Percentiles rank a stretch among this genome's conserved stretches.
Conservation (phyloP, 2,113 vertebrate genomes). For the Plecotus auritus region DNA sequence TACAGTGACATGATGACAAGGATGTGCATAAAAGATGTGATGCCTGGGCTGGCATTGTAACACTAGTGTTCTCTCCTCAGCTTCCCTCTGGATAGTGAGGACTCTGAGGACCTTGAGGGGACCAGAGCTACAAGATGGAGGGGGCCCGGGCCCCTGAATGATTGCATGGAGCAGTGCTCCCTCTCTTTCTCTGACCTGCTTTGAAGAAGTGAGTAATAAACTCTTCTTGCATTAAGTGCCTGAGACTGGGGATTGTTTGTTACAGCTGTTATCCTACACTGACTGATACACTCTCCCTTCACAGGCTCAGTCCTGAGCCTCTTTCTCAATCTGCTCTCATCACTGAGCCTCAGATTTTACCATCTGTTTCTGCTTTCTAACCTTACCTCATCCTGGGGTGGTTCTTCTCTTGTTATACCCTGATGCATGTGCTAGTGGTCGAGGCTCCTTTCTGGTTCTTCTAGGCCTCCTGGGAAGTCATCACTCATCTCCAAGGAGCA, state of each 20-base stretch:
- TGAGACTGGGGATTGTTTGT: not conserved
- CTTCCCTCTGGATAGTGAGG: not conserved
- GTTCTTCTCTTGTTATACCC: not conserved
- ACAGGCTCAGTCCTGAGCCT: not conserved
- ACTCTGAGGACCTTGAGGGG: not conserved
- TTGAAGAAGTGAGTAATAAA: not conserved
- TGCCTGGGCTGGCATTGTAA: not conserved
- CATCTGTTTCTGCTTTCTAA: not conserved
- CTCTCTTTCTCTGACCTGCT: not conserved
- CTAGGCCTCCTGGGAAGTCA: not conserved
- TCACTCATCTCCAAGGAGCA: not conserved
- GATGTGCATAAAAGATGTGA: not conserved
- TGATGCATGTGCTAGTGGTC: not conserved
- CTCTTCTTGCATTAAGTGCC: not conserved
- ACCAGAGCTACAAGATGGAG: not conserved
- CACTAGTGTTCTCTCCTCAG: no score
- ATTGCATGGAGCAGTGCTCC: accelerated
- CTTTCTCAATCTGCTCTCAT: not conserved
- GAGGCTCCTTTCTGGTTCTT: not conserved
- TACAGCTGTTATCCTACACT: not conserved
- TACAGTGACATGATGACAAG: not conserved
- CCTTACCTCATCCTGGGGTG: not conserved
- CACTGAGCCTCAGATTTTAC: not conserved
- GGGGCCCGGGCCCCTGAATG: not conserved
- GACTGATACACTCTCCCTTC: not conserved